A percentile compares a stretch with the other conserved stretches of the same genome.
phyloP scores from a whole-genome alignment of 2,113 vertebrate genomes.

The Prinia subflava region DNA sequence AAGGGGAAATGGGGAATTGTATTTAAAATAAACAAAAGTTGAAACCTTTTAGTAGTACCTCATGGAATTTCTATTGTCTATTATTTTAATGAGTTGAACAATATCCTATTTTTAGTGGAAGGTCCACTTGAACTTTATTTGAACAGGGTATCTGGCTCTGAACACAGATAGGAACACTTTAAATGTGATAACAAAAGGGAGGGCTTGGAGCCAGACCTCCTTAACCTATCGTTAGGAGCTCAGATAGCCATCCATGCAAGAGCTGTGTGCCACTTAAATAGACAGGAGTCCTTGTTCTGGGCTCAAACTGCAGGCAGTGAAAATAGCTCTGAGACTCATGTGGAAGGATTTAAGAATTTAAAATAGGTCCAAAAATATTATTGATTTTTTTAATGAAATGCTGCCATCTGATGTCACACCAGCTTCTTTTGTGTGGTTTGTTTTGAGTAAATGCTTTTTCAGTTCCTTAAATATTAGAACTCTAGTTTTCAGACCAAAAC shows the following conservation, averaged over 20 bases:
- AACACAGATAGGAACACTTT: constrained; percentile 38
- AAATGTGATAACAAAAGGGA: constrained; percentile 41
- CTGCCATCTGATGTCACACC: not conserved
- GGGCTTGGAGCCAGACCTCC: constrained; percentile 53
- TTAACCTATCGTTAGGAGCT: not conserved
- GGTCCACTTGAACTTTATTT: constrained; percentile 51
- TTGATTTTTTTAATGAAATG: not conserved
- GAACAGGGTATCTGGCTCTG: constrained; percentile 2
- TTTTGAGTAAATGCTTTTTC: not conserved
- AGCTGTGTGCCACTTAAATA: not conserved
- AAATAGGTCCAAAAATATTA: not conserved
- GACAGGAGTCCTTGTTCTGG: not conserved
- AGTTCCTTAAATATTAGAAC: not conserved
- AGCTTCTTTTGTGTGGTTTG: not conserved
- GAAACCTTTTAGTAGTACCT: not conserved
- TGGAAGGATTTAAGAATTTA: not conserved
- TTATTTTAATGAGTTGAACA: not conserved
- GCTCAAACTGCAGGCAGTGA: not conserved
- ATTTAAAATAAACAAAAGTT: not conserved
- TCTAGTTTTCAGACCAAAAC: not conserved
- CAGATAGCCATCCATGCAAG: not conserved
- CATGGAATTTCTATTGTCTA: not conserved
- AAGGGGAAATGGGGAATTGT: not conserved
- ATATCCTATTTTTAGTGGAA: constrained; percentile 55
- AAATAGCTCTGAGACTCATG: not conserved